phyloP scores from a whole-genome alignment of 2,797 vertebrate genomes.

The Myiotriccus ornatus region DNA sequence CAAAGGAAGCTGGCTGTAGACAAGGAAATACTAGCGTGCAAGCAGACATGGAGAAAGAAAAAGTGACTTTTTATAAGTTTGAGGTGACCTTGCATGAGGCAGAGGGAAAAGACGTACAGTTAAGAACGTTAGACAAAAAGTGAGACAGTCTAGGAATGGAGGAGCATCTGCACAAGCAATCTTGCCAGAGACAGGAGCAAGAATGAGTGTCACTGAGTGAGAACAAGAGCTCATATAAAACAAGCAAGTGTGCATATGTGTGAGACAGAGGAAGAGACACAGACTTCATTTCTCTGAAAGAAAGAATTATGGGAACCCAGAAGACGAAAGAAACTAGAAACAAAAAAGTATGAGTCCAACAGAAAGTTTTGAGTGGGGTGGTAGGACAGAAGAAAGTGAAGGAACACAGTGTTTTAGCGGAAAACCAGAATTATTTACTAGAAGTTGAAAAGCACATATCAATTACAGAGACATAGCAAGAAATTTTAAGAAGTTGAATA shows the following conservation, averaged over 20 bases:
- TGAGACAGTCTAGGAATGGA: neutral
- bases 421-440: neutral
- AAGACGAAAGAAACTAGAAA: neutral
- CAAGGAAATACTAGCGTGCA: neutral
- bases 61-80: neutral
- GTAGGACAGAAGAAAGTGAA: neutral
- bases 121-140: neutral
- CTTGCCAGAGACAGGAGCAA: neutral
- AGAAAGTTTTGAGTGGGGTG: conserved; percentile 21
- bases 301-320: neutral
- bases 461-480: neutral
- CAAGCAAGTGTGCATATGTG: neutral
- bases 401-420: neutral
- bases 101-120: neutral
- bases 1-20: neutral
- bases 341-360: neutral
- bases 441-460: neutral
- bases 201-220: neutral
- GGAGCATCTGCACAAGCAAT: neutral
- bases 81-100: neutral
- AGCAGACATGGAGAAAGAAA: neutral
- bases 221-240: neutral
- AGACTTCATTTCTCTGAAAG: neutral
- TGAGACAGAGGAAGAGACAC: neutral
- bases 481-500: neutral